Base-by-base conservation (phyloP, 1,140 invertebrate species). In the Agrypnia vestita region DNA sequence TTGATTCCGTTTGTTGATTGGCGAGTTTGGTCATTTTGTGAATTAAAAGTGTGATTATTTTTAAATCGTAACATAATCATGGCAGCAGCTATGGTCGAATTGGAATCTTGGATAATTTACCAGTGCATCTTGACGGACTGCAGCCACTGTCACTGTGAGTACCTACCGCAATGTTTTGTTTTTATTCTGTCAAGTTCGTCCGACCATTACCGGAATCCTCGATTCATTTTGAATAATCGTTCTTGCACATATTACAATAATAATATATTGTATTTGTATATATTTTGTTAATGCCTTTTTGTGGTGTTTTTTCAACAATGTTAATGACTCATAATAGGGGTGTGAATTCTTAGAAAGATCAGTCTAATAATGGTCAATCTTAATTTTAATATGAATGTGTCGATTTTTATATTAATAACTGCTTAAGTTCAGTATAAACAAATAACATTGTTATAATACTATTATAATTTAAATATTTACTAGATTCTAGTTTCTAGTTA, bases 71-170 rank as follows among this genome's bases (percentile, higher is more conserved):
- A 35, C 53, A n/a, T 8, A 55, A 19, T 46, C 19, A 92, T 92
- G 91, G 89, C 90, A 79, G 88, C 87, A 64, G 88, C 91, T 12
- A 91, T 91, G 87, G 89, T 91, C 76, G 91, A 92, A 84, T 83
- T 92, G 83, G 91, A 92, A 84, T 90, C 91, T 84, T 92, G 91
- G 91, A 86, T 92, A 80, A 91, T 91, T 84, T 92, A 92, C 84
- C 91, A 92, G 83, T 92, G 89, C 86, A 90, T 92, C 74, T 87
- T 90, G 73, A 91, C 91, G 79, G 91, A 92, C 86, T 92, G 91
- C 85, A 91, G 90, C 86, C 87, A 91, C 85, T 91, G 88, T 84
- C 83, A 90, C 83, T 92, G 91, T 92, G 88, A 88, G 91, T 91
- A 88, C n/a, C n/a, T n/a, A n/a, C 35, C 56, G 55, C 17, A 17